Base-by-base conservation (phyloP, 2,797 vertebrate genomes). In the Ctenopoma kingsleyae region DNA sequence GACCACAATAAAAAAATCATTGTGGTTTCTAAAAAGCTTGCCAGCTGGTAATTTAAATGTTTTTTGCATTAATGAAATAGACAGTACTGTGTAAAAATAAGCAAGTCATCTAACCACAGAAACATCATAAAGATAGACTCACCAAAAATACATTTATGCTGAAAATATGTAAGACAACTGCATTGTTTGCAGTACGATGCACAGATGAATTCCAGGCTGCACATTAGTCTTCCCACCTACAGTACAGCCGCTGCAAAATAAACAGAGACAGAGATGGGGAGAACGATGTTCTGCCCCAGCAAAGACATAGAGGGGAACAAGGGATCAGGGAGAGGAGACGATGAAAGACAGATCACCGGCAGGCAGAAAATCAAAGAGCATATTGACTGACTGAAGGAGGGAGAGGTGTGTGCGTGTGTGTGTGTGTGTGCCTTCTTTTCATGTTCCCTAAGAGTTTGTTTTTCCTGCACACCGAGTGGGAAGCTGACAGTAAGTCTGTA, bases 291-390 rank as follows among this genome's bases (percentile, higher is more conserved):
- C 78, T 87, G 85, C 84, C 67, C 81, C 77, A 60, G 84, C 76
- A 71, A 69, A 89, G 83, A 63, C 82, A 76, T 81, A 83, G 87
- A 89, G 78, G 78, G 81, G 76, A 91, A 82, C 85, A 82, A 82
- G 88, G 88, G 89, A 91, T 92, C 81, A 87, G 83, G 78, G 71
- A 85, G 83, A 86, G 76, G 58, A 85, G 81, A 86, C 56, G 85
- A 91, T 93, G 91, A 94, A 90, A 93, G 92, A 93, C 89, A 62
- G 82, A 92, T 90, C 86, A 90, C 88, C 81, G 71, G 83, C 87
- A 91, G 91, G 87, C 89, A 91, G 71, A 71, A 76, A 92, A 91
- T 92, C 91, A 92, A 92, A 92, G 89, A 63, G 77, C 36, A 64
- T 56, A 78, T 77, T 83, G 86, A 89, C 82, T 87, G 81, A 87